Conservation (phyloP, 2,113 vertebrate genomes). For the Tragelaphus strepsiceros region DNA sequence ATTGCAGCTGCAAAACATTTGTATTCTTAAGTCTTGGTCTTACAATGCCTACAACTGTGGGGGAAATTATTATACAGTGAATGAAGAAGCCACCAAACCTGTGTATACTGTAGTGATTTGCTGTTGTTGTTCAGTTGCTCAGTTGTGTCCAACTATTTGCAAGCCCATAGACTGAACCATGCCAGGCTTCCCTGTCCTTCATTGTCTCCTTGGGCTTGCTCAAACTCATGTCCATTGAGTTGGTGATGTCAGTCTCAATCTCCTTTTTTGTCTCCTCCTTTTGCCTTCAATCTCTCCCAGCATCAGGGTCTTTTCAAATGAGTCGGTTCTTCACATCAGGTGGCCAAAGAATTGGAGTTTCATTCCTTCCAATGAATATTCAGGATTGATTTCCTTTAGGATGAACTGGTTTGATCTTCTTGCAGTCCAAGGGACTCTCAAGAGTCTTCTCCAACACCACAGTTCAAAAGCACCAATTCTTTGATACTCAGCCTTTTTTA, state of each 20-base stretch:
- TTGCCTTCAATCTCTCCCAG: background rate
- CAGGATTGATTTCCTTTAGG: background rate
- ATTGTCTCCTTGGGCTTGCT: background rate
- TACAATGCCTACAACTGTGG: background rate
- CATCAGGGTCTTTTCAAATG: background rate
- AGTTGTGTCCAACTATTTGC: background rate
- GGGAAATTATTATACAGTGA: background rate
- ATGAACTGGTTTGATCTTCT: background rate
- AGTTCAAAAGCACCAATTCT: background rate
- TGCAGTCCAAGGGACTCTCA: background rate
- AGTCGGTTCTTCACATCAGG: background rate
- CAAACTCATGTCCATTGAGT: background rate
- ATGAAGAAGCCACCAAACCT: background rate
- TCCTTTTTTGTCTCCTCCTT: background rate
- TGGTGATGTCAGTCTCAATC: background rate
- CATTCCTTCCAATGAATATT: background rate
- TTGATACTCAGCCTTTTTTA: background rate
- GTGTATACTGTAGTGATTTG: background rate
- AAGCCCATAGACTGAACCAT: background rate
- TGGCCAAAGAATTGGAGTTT: background rate
- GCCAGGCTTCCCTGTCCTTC: background rate
- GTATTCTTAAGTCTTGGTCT: background rate
- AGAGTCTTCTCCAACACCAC: background rate
- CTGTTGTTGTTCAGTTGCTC: background rate
- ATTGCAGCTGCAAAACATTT: background rate